These are phyloP conservation scores for Hystrix brachyura DNA, from an alignment of 2,113 vertebrate genomes.

Conservation along the genomic window DNA sequence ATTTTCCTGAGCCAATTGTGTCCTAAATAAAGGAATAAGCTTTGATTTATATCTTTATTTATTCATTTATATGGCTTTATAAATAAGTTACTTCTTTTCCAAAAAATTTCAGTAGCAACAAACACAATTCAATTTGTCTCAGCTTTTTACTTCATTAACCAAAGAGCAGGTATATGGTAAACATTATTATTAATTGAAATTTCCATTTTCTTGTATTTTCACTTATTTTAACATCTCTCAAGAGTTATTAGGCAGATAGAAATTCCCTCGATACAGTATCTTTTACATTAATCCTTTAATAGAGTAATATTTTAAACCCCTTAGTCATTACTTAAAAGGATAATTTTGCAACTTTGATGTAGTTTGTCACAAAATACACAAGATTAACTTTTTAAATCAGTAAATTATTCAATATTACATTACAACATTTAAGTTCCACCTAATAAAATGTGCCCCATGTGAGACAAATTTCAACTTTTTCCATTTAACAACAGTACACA, in stretches of 20 bases:
- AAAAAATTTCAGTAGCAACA: background rate
- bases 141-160: background rate
- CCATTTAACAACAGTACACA: background rate
- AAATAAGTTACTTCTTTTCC: slow-evolving; percentile 2
- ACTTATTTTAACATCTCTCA: background rate
- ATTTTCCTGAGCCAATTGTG: background rate
- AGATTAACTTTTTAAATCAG: background rate
- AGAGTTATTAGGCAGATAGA: background rate
- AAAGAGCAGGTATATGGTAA: background rate
- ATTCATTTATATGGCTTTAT: background rate
- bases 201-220: background rate
- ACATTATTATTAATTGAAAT: background rate
- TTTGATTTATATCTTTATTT: background rate
- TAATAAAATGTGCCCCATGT: background rate
- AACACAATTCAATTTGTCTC: background rate
- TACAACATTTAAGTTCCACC: background rate
- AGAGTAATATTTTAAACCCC: background rate
- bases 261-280: background rate
- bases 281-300: background rate
- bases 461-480: slow-evolving; percentile 14
- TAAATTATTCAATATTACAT: background rate
- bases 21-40: background rate
- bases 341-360: background rate
- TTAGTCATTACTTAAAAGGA: background rate
- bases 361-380: background rate